Evolutionary conservation across 2,113 vertebrate species (phyloP).

Genomic region (Chaetodon trifascialis): DNA sequence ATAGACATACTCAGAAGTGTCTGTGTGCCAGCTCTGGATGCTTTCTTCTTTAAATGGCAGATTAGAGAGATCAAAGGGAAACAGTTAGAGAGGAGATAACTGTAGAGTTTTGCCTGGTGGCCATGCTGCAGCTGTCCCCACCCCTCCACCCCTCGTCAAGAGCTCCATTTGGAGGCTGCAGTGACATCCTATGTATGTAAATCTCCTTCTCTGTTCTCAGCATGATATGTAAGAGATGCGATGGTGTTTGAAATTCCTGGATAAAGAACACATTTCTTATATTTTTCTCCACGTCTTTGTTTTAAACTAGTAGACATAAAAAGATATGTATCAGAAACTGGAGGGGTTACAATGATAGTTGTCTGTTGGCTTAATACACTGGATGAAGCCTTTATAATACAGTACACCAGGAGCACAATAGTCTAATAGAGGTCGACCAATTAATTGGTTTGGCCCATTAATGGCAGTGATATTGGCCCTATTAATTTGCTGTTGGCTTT

Average conservation of each 20-base stretch:
- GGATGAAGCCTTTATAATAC: background rate
- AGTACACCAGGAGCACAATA: background rate
- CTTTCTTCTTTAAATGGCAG: constrained; percentile 73
- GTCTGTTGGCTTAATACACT: background rate
- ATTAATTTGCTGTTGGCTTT: no score
- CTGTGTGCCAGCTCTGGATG: constrained; percentile 42
- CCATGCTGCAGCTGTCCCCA: constrained; percentile 62
- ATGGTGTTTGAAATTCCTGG: background rate
- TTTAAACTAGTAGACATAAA: background rate
- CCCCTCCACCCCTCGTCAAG: constrained; percentile 28
- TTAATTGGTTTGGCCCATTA: no score
- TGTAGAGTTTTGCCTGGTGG: constrained; percentile 70
- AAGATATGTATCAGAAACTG: background rate
- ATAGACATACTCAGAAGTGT: constrained; percentile 30
- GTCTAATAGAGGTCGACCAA: background rate
- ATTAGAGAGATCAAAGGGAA: constrained; percentile 77
- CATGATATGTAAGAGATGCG: constrained; percentile 5
- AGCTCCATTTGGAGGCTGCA: constrained; percentile 38
- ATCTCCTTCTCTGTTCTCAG: constrained; percentile 35
- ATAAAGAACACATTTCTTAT: background rate
- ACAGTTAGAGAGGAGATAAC: constrained; percentile 67
- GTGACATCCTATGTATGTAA: constrained; percentile 34
- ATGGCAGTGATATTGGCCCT: no score
- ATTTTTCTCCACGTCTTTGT: background rate
- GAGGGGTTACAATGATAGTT: background rate